Evolutionary conservation across 2,113 vertebrate genomes (phyloP).

Genomic region (Dascyllus trimaculatus): DNA sequence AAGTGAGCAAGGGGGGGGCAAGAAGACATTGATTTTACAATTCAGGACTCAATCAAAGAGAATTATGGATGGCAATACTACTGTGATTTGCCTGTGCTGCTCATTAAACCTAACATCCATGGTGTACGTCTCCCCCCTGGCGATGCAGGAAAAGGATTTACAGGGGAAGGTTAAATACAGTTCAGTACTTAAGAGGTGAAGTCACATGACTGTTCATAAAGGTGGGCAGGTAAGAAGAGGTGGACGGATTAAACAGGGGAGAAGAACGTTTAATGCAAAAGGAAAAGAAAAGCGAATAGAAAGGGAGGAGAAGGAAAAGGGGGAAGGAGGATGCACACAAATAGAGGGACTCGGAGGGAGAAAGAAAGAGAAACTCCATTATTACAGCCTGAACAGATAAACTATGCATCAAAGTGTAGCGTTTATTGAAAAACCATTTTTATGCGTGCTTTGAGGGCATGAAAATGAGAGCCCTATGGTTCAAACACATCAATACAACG

Average conservation of each 20-base stretch:
- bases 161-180: conserved; percentile 61
- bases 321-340: conserved; percentile 11
- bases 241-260: background rate
- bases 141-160: conserved; percentile 67
- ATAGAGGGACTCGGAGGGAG: background rate
- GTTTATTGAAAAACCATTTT: conserved; percentile 74
- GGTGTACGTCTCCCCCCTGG: conserved; percentile 60
- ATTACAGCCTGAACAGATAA: conserved; percentile 69
- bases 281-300: conserved; percentile 3
- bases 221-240: conserved; percentile 29
- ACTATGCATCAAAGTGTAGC: conserved; percentile 72
- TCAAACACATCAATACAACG: conserved; percentile 75
- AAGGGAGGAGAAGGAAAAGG: conserved; percentile 3
- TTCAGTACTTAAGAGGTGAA: conserved; percentile 58
- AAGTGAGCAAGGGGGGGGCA: conserved; percentile 65
- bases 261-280: background rate
- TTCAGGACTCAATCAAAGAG: conserved; percentile 80
- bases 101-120: conserved; percentile 76
- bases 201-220: conserved; percentile 52
- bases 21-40: conserved; percentile 81
- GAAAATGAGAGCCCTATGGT: conserved; percentile 75
- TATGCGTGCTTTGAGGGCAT: conserved; percentile 75
- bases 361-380: conserved; percentile 44
- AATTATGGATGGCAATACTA: conserved; percentile 73
- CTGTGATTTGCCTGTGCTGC: conserved; percentile 67